Conservation (phyloP, 2,888 invertebrate species). For the Parnassius orleans region DNA sequence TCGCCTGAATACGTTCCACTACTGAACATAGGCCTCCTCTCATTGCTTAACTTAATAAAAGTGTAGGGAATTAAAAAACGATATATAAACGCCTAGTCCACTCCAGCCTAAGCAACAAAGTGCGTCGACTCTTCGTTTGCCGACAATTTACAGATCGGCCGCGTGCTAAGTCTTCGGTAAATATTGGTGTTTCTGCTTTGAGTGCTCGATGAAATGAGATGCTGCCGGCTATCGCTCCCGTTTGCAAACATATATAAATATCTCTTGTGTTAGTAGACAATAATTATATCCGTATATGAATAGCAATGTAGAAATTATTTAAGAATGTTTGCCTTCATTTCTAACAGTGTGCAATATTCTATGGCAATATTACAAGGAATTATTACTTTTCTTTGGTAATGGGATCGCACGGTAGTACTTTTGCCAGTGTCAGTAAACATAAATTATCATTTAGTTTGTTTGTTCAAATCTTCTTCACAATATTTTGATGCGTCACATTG, state of each 20-base stretch:
- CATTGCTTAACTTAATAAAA: too few relatives aligned
- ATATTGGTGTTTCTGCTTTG: slow-evolving; percentile 24
- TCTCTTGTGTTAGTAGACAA: neutral
- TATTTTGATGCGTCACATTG: too few relatives aligned
- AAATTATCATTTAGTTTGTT: too few relatives aligned
- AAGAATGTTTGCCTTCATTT: too few relatives aligned
- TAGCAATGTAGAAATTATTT: neutral
- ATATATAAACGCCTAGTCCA: neutral
- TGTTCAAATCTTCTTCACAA: too few relatives aligned
- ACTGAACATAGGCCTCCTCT: too few relatives aligned
- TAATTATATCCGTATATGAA: neutral
- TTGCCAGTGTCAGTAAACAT: too few relatives aligned
- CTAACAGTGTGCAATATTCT: too few relatives aligned
- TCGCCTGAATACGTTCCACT: too few relatives aligned
- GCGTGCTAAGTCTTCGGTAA: slow-evolving; percentile 17
- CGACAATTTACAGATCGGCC: slow-evolving; percentile 25
- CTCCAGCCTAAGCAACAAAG: slow-evolving; percentile 19
- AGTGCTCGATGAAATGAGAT: slow-evolving; percentile 3
- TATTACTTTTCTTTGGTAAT: too few relatives aligned
- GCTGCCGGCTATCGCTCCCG: neutral
- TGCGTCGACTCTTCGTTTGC: slow-evolving; percentile 28
- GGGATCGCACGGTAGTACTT: too few relatives aligned
- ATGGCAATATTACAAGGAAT: too few relatives aligned
- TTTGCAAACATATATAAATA: slow-evolving; percentile 1
- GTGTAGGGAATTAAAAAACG: neutral